Conservation (phyloP, 35 echinoderm and acorn worm species). For the Chiridota heheva region DNA sequence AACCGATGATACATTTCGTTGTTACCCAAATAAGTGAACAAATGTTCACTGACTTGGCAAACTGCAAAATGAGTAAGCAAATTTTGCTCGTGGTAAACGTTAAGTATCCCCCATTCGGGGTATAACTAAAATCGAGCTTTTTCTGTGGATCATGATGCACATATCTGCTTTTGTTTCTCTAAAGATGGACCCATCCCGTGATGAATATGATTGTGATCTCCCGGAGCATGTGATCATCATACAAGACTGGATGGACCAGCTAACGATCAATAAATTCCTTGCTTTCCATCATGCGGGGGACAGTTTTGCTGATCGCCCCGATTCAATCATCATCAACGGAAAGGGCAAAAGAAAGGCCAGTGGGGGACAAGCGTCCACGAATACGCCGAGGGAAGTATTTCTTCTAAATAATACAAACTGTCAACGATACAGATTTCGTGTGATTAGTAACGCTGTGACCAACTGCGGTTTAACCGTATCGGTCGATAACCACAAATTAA, state of each 20-base stretch:
- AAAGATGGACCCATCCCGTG: no score
- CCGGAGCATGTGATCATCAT: slow-evolving; percentile 71
- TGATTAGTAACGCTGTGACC: slow-evolving; percentile 80
- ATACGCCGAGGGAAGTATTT: no score
- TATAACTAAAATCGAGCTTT: no score
- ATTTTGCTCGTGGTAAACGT: no score
- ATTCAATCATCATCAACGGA: slow-evolving; percentile 87
- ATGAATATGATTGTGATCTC: slow-evolving; percentile 70
- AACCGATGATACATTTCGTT: no score
- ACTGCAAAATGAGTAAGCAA: no score
- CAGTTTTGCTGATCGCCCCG: slow-evolving; percentile 78
- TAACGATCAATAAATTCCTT: slow-evolving; percentile 72
- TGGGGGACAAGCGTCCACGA: background rate
- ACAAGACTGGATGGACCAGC: slow-evolving; percentile 78
- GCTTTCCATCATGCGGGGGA: slow-evolving; percentile 80
- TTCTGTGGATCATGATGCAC: no score
- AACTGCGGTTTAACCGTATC: slow-evolving; percentile 73
- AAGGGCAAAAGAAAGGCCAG: slow-evolving; percentile 53
- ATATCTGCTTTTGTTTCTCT: no score
- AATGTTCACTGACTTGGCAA: no score
- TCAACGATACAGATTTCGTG: slow-evolving; percentile 66
- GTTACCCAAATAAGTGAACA: no score
- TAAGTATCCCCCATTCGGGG: no score
- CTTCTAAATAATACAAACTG: no score
- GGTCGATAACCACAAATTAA: slow-evolving; percentile 68